A percentile compares a stretch with the other conserved stretches of the same genome.
Evolutionary conservation across 2,113 vertebrate genomes (phyloP).

Genomic region (Delphinus delphis): DNA sequence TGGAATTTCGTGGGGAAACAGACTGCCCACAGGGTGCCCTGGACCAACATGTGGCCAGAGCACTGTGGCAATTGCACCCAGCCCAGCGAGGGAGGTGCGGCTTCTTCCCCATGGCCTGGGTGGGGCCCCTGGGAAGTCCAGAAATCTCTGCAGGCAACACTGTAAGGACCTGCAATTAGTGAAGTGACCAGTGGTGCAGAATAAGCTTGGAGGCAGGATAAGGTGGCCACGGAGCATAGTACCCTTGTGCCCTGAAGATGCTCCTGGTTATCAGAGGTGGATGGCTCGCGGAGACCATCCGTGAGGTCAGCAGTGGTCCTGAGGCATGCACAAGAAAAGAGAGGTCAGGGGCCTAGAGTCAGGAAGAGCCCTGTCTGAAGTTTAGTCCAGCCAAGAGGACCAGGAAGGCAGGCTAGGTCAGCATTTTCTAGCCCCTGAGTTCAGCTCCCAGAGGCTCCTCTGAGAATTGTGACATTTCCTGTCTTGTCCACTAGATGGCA

Average conservation of each 20-base stretch:
- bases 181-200: neutral
- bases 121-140: neutral
- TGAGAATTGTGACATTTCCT: neutral
- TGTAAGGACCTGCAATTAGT: neutral
- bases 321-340: neutral
- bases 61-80: neutral
- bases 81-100: no score
- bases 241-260: neutral
- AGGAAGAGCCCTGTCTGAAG: neutral
- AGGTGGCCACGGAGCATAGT: neutral
- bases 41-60: no score
- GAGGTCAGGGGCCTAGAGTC: neutral
- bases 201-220: no score
- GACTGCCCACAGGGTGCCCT: no score
- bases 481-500: conserved; percentile 41
- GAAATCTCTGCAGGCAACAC: neutral
- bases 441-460: neutral
- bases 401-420: rapidly evolving
- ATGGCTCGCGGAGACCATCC: neutral
- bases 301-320: neutral
- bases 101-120: rapidly evolving
- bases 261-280: neutral
- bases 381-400: rapidly evolving
- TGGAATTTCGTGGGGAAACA: neutral
- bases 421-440: neutral